Evolutionary conservation across 2,113 vertebrate genomes (phyloP).

Genomic region (Phrynocephalus versicolor): DNA sequence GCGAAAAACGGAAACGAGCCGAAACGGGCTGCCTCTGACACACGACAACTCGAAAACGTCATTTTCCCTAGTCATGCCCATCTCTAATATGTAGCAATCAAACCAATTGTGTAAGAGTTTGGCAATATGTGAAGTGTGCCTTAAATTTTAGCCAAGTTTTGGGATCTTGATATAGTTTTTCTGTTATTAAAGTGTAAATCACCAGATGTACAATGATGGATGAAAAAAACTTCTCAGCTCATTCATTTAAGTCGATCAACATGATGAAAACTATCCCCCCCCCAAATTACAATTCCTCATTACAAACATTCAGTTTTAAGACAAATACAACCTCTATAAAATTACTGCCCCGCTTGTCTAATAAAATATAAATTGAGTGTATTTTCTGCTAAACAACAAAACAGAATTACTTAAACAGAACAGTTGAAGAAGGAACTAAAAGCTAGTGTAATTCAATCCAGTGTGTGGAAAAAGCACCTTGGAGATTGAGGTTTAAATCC

Average conservation of each 20-base stretch:
- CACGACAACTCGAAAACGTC: too few relatives aligned
- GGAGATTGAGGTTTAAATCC: background rate
- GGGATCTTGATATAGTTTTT: background rate
- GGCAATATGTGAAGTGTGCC: background rate
- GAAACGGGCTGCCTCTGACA: too few relatives aligned
- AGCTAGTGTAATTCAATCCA: background rate
- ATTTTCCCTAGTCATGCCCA: too few relatives aligned
- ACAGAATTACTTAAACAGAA: background rate
- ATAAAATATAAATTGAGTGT: background rate
- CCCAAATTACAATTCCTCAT: background rate
- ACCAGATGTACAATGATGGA: too few relatives aligned
- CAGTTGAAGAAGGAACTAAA: background rate
- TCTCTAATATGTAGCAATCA: background rate
- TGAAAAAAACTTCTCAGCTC: background rate
- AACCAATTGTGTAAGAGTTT: background rate
- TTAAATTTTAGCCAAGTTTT: background rate
- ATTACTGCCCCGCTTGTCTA: background rate
- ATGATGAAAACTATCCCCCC: background rate
- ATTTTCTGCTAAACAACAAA: background rate
- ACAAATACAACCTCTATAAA: background rate
- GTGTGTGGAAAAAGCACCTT: background rate
- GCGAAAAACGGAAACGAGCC: too few relatives aligned
- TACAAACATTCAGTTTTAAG: background rate
- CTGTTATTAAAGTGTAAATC: background rate
- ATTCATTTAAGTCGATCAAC: background rate